A percentile compares a stretch with the other conserved stretches of the same genome.
phyloP scores from a whole-genome alignment of 2,797 vertebrate genomes.

The Microctenopoma lineatum region DNA sequence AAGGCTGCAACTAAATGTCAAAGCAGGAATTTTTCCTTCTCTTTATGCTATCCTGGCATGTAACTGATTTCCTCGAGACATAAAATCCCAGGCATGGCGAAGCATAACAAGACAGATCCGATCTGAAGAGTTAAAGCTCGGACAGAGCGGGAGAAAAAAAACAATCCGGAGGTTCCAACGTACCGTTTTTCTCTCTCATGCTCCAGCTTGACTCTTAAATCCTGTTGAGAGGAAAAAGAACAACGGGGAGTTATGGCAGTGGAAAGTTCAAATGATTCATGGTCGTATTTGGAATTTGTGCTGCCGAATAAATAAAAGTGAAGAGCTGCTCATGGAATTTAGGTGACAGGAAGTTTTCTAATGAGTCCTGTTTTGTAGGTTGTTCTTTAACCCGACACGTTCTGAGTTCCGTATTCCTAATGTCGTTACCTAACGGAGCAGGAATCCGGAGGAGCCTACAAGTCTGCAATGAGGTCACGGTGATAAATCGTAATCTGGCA shows the following conservation, averaged over 20 bases:
- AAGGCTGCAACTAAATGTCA: constrained; percentile 73
- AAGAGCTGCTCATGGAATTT: constrained; percentile 34
- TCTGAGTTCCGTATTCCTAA: constrained; percentile 46
- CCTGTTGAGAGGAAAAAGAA: constrained; percentile 83
- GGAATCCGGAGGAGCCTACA: constrained; percentile 71
- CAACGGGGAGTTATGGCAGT: constrained; percentile 72
- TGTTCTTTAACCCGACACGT: constrained; percentile 19
- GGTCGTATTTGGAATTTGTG: constrained; percentile 39
- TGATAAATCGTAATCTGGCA: constrained; percentile 64
- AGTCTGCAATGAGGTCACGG: constrained; percentile 72
- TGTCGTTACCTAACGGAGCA: constrained; percentile 32
- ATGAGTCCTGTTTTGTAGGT: constrained; percentile 2
- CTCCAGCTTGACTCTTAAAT: constrained; percentile 95
- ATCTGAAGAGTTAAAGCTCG: constrained; percentile 54
- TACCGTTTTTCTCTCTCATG: constrained; percentile 96
- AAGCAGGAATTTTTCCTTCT: constrained; percentile 64
- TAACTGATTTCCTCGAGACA: constrained; percentile 67
- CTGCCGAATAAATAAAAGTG: constrained; percentile 39
- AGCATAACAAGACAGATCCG: constrained; percentile 69
- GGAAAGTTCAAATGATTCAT: constrained; percentile 74
- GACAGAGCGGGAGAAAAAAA: constrained; percentile 67
- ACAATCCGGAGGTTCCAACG: constrained; percentile 75
- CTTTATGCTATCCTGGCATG: constrained; percentile 69
- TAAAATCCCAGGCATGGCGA: constrained; percentile 68
- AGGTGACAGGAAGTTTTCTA: constrained; percentile 30